Evolutionary conservation across 2,888 invertebrate genomes (phyloP).

Genomic region (Lysandra coridon): DNA sequence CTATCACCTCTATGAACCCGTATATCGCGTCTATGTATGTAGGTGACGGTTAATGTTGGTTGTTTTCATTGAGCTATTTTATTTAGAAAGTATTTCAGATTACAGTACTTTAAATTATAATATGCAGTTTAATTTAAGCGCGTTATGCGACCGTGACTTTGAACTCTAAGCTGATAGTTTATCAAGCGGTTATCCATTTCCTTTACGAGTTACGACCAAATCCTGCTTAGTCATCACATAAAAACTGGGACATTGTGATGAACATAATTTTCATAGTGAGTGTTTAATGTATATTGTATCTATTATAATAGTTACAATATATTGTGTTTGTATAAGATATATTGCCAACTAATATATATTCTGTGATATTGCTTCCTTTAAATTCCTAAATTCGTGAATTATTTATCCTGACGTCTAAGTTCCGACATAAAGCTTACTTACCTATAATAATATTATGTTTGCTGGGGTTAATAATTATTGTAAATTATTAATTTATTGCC

Average conservation of each 20-base stretch:
- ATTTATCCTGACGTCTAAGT: no score
- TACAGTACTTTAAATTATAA: background rate
- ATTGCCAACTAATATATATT: no score
- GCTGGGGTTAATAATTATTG: background rate
- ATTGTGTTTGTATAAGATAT: no score
- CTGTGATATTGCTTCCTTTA: no score
- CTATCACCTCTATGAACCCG: background rate
- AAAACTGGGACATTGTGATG: background rate
- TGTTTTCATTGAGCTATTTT: background rate
- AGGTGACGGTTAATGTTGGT: background rate
- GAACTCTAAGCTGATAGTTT: slow-evolving; percentile 5
- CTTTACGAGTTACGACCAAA: background rate
- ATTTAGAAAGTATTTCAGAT: background rate
- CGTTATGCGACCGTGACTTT: slow-evolving; percentile 1
- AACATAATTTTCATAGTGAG: no score
- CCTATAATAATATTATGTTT: background rate
- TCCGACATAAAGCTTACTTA: no score
- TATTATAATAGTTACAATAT: no score
- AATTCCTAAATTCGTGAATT: no score
- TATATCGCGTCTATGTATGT: background rate
- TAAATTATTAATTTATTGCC: background rate
- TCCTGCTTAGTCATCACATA: background rate
- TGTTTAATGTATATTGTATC: no score
- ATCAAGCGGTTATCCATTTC: slow-evolving; percentile 1
- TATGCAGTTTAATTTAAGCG: background rate